Evolutionary conservation across 2,888 invertebrate genomes (phyloP).

Genomic region (Epirrhoe tristata): DNA sequence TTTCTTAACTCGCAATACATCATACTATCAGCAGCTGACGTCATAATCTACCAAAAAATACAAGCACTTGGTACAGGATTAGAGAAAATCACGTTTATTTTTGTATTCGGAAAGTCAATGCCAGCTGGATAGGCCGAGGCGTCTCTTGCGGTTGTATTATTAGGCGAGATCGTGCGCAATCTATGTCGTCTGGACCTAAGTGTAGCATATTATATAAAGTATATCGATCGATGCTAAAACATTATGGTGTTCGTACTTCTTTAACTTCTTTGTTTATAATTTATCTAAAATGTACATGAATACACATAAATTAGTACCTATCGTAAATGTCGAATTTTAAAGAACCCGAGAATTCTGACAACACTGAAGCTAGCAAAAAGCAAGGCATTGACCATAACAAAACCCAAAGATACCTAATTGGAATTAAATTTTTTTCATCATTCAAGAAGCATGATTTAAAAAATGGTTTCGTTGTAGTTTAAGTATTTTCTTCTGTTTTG

Average conservation of each 20-base stretch:
- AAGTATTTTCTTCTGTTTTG: too few species aligned
- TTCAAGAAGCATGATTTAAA: not conserved
- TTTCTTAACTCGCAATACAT: conserved; percentile 23
- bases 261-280: not conserved
- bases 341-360: not conserved
- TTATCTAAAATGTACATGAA: not conserved
- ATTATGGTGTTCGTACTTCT: not conserved
- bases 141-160: conserved; percentile 57
- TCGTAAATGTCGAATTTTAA: not conserved
- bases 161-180: conserved; percentile 46
- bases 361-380: not conserved
- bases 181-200: conserved; percentile 43
- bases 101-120: conserved; percentile 70
- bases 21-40: conserved; percentile 44
- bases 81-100: conserved; percentile 74
- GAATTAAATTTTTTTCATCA: not conserved
- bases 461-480: too few species aligned
- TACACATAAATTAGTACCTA: not conserved
- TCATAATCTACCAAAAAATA: conserved; percentile 56
- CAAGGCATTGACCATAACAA: not conserved
- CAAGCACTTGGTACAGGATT: conserved; percentile 55
- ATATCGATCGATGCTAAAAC: not conserved
- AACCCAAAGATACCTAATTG: not conserved
- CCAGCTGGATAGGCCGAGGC: conserved; percentile 56
- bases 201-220: conserved; percentile 23